Base-by-base conservation (phyloP, 2,888 invertebrate genomes). In the Allophyes oxyacanthae region DNA sequence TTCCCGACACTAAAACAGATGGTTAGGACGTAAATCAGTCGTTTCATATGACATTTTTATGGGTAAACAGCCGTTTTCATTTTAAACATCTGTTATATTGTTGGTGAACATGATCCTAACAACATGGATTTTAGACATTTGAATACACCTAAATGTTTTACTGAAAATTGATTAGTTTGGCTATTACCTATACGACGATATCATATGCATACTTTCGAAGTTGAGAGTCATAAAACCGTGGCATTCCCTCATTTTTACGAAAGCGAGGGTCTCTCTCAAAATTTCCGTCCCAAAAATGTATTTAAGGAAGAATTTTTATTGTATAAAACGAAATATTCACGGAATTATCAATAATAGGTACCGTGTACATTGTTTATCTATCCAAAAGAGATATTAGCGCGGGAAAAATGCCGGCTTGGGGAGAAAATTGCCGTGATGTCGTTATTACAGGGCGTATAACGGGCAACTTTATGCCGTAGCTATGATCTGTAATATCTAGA, bases 331-430 rank as follows among this genome's bases (percentile, higher is more conserved):
- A 61, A 65, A 65, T 57, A 69, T 63, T 62, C 15, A 53, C 38
- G 65, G 62, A 62, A 69, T 73, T 40, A 63, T 69, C 54, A 69
- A 60, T 65, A 57, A 36, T 26, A 20, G 20, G 2, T 20, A 32
- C 51, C 49, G 32, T 55, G 26, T 45, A 50, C 52, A 69, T 63
- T 63, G 59, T 65, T 65, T 62, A 53, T 62, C 41, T 61, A 64
- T 50, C 13, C 46, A 37, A 66, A 61, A 58, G 15, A 56, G 15
- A 63, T 54, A 53, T 69, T 56, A 61, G 43, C 64, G 36, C 37
- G n/a, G 30, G 9, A 50, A 43, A 40, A 72, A 73, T 65, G 44
- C 40, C 40, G 46, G 33, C 20, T 41, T 40, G 30, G 20, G 13
- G 50, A 38, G 44, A 51, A 62, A 56, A 69, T 51, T 48, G 41